Evolutionary conservation across 2,113 vertebrate genomes (phyloP).

Genomic region (Myocastor coypus): DNA sequence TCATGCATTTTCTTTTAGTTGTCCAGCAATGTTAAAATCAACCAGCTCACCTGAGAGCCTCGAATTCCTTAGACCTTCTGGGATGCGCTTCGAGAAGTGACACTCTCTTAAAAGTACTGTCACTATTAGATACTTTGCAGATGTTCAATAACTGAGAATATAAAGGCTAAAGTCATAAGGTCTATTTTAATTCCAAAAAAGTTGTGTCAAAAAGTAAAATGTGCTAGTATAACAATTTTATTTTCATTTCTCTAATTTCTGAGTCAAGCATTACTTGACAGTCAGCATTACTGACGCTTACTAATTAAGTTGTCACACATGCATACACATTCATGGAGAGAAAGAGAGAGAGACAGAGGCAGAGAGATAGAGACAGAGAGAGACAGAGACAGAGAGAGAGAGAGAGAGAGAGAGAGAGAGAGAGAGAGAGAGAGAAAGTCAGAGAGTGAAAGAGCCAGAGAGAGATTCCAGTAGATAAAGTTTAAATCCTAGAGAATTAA

Average conservation of each 20-base stretch:
- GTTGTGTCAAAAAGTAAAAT: neutral
- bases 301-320: too few relatives aligned
- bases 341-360: too few relatives aligned
- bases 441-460: neutral
- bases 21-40: slow-evolving; percentile 52
- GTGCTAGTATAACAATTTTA: neutral
- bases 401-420: too few relatives aligned
- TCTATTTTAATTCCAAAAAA: neutral
- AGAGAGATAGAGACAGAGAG: too few relatives aligned
- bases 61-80: slow-evolving; percentile 11
- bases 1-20: slow-evolving; percentile 47
- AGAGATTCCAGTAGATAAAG: neutral
- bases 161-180: accelerated
- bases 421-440: neutral
- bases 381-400: too few relatives aligned
- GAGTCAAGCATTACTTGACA: neutral
- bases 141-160: neutral
- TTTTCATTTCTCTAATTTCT: neutral
- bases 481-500: neutral
- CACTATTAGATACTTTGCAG: neutral
- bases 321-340: neutral
- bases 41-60: too few relatives aligned
- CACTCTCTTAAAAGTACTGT: neutral
- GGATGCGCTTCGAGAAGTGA: slow-evolving; percentile 22
- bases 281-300: too few relatives aligned